phyloP scores from a whole-genome alignment of 1,140 invertebrate genomes.

The Uloborus diversus region DNA sequence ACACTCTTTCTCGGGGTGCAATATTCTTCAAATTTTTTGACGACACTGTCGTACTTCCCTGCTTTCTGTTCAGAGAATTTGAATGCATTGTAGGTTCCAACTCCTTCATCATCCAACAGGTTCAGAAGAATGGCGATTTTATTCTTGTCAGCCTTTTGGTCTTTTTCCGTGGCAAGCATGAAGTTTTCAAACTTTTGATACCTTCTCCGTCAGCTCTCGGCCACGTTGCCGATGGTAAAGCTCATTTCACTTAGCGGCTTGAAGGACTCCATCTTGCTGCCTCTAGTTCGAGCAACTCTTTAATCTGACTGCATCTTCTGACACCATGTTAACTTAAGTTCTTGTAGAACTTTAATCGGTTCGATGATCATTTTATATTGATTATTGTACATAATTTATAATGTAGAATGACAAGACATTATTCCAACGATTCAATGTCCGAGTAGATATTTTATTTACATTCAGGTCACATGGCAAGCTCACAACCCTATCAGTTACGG shows the following conservation, averaged over 20 bases:
- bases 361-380: too few species aligned
- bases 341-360: too few species aligned
- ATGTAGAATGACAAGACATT: too few species aligned
- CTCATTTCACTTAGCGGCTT: background rate
- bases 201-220: background rate
- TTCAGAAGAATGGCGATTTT: background rate
- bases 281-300: too few species aligned
- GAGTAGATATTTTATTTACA: too few species aligned
- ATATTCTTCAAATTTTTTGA: background rate
- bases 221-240: background rate
- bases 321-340: too few species aligned
- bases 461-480: too few species aligned
- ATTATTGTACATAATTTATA: too few species aligned
- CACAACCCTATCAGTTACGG: too few species aligned
- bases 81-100: slow-evolving; percentile 8
- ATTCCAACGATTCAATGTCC: too few species aligned
- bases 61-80: background rate
- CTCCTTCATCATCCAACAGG: slow-evolving; percentile 1
- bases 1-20: background rate
- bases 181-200: slow-evolving; percentile 19
- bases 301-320: too few species aligned
- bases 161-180: background rate
- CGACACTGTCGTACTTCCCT: background rate
- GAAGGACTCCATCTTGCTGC: slow-evolving; percentile 8
- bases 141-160: background rate